Evolutionary conservation across 2,888 invertebrate genomes (phyloP), one percentile per base, ranked within the genome.

Genomic region (Mesorhabditis spiculigera): DNA sequence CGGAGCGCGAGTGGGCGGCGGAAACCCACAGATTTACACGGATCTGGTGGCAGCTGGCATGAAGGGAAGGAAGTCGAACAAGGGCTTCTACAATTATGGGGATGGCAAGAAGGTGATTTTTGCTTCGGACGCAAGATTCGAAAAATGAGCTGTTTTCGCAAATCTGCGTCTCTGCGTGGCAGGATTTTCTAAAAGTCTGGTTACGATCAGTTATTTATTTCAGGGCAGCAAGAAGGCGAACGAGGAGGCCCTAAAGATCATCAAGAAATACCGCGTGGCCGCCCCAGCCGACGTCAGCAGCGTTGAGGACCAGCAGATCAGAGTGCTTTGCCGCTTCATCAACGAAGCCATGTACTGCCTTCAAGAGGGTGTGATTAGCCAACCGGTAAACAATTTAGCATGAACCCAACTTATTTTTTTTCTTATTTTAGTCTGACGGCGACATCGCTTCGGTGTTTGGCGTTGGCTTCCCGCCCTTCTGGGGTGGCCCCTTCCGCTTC

Each of bases 371-470:
- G 96, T 99, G 80, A 89, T 99, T 66, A 91, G 91, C 75, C 93
- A 91, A 87, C 96, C 98, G 10, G 91, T 91, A 5, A 13, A 41
- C 5, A 66, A 5, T 13, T 13, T 65, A 58, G 2, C 5, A n/a
- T 43, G 1, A 50, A 50, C 58, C n/a, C 58, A 50, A 50, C 8
- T 50, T 45, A n/a, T 16, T 63, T 50, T n/a, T n/a, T 62, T 50
- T 13, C 62, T 43, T 63, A 45, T 68, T 77, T 68, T 50, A 91
- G 91, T 87, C 95, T 82, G 98, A 99, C 88, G 98, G 98, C 74
- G 97, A 97, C 87, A 91, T 99, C 72, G 98, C 98, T 66, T 96
- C 96, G 58, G 98, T 99, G 4, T 99, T 99, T 86, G 98, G 98
- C 63, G 90, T 99, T 73, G 98, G 98, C 8, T 99, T 99, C 89